phyloP scores from a whole-genome alignment of 2,888 invertebrate genomes.

The Sarcophaga rosellei region DNA sequence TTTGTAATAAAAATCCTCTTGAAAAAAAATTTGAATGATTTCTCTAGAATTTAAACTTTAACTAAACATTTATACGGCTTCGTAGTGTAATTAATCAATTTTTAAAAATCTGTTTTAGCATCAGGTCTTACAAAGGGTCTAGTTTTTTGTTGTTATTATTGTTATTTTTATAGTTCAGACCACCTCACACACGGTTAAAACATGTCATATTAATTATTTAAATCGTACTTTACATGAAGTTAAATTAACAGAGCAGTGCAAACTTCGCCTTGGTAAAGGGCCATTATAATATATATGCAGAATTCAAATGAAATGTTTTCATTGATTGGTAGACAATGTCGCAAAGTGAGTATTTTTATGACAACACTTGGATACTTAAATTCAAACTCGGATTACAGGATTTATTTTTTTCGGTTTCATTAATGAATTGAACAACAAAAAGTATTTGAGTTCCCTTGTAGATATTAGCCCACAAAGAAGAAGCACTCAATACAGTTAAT shows the following conservation, averaged over 20 bases:
- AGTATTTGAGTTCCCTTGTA: too few species aligned
- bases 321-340: too few species aligned
- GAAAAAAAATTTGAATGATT: constrained; percentile 3
- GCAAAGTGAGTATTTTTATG: too few species aligned
- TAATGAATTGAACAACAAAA: too few species aligned
- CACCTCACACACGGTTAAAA: constrained; percentile 32
- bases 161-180: not conserved
- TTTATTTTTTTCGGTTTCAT: too few species aligned
- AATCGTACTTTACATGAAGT: not conserved
- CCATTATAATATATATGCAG: too few species aligned
- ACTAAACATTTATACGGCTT: not conserved
- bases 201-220: constrained; percentile 37
- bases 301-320: too few species aligned
- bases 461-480: too few species aligned
- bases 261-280: not conserved
- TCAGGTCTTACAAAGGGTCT: not conserved
- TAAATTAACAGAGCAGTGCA: not conserved
- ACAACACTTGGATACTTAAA: too few species aligned
- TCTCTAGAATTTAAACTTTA: constrained; percentile 16
- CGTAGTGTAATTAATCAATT: constrained; percentile 17
- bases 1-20: not conserved
- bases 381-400: too few species aligned
- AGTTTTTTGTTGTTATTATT: not conserved
- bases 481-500: too few species aligned
- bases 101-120: constrained; percentile 17